Evolutionary conservation across 2,797 vertebrate genomes (phyloP).

Genomic region (Anisognathus igniventris): DNA sequence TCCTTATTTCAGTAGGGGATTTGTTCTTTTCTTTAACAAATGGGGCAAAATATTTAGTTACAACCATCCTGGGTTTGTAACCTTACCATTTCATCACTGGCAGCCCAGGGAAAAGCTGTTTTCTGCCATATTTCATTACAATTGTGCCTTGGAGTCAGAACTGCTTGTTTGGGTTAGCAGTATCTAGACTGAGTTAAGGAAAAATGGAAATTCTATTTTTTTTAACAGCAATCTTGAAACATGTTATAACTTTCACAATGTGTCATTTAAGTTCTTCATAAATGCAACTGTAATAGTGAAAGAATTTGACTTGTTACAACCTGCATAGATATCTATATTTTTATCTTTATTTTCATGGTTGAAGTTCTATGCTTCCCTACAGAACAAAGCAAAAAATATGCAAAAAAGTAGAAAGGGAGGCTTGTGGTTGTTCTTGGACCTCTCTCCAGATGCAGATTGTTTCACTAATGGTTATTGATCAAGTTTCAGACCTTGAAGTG

Average conservation of each 20-base stretch:
- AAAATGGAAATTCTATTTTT: neutral
- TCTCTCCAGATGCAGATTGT: neutral
- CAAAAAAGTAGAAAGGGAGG: neutral
- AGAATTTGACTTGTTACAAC: neutral
- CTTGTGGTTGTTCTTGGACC: neutral
- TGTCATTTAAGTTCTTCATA: neutral
- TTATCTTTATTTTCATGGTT: neutral
- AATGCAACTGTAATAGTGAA: neutral
- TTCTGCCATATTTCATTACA: neutral
- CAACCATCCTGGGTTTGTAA: neutral
- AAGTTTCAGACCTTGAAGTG: neutral
- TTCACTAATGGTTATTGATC: neutral
- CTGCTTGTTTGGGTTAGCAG: neutral
- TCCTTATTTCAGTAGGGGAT: neutral
- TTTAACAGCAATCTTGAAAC: neutral
- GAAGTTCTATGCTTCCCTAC: neutral
- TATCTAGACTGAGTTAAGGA: neutral
- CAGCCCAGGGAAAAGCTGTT: neutral
- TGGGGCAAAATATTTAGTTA: neutral
- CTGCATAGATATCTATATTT: neutral
- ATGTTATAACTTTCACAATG: neutral
- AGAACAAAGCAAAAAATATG: neutral
- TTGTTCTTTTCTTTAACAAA: neutral
- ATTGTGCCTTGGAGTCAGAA: neutral
- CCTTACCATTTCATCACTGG: neutral